Percentiles rank a stretch among this genome's conserved stretches.
phyloP scores from a whole-genome alignment of 2,797 vertebrate species.

The Myoxocephalus aenaeus region DNA sequence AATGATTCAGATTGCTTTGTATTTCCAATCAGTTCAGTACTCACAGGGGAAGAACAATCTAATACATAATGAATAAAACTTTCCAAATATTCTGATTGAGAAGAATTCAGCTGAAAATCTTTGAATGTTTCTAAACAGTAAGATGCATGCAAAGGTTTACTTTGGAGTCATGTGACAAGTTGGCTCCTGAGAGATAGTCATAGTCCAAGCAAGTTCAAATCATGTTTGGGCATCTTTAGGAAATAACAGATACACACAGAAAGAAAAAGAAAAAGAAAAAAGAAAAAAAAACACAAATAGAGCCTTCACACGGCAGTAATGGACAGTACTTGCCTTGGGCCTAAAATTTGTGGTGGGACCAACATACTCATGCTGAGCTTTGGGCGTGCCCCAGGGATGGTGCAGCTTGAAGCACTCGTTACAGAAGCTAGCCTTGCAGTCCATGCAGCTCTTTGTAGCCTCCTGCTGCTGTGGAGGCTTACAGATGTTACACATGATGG shows the following conservation, averaged over 20 bases:
- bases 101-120: not conserved
- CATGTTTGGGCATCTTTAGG: not conserved
- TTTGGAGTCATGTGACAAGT: not conserved
- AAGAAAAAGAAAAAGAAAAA: not conserved
- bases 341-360: slow-evolving; percentile 97
- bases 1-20: not conserved
- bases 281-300: not conserved
- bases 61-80: not conserved
- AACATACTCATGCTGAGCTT: slow-evolving; percentile 97
- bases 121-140: not conserved
- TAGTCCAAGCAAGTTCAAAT: slow-evolving; percentile 17
- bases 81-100: not conserved
- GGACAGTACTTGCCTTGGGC: slow-evolving; percentile 87
- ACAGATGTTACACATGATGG: slow-evolving; percentile 96
- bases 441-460: slow-evolving; percentile 98
- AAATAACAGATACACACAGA: not conserved
- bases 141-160: not conserved
- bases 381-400: slow-evolving; percentile 96
- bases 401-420: slow-evolving; percentile 98
- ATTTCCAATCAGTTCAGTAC: not conserved
- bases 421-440: slow-evolving; percentile 97
- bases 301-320: not conserved
- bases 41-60: not conserved
- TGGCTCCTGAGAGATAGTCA: slow-evolving; percentile 19
- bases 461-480: slow-evolving; percentile 92